Percentiles rank a stretch among this genome's conserved stretches.
These are phyloP conservation scores for Sciurus vulgaris DNA, from an alignment of 2,797 vertebrate genomes.

Conservation along the genomic window DNA sequence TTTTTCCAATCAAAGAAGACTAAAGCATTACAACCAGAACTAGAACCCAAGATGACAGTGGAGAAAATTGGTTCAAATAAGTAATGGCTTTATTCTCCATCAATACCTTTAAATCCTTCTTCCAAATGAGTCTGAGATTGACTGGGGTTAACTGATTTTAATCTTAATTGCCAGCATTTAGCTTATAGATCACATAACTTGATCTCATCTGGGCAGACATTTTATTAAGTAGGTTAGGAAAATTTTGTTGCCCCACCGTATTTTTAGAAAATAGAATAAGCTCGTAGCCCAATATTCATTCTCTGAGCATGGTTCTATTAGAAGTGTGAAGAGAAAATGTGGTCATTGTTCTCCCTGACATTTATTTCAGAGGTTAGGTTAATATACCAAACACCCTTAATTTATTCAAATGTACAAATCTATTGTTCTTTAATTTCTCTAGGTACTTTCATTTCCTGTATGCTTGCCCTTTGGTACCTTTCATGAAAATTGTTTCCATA, in stretches of 20 bases:
- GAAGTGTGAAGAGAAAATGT: slow-evolving; percentile 39
- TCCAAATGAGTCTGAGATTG: slow-evolving; percentile 37
- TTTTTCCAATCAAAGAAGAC: background rate
- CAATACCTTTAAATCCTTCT: slow-evolving; percentile 2
- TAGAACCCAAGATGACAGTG: background rate
- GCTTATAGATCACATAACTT: slow-evolving; percentile 44
- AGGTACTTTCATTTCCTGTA: background rate
- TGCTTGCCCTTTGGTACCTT: background rate
- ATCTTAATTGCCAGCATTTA: slow-evolving; percentile 29
- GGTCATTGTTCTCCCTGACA: slow-evolving; percentile 24
- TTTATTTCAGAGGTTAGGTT: slow-evolving; percentile 11
- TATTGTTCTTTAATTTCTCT: slow-evolving; percentile 48
- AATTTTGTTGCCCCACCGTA: background rate
- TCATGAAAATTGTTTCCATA: slow-evolving; percentile 48
- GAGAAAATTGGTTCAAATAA: slow-evolving; percentile 34
- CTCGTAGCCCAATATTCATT: background rate
- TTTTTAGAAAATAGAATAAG: slow-evolving; percentile 34
- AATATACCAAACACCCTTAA: slow-evolving; percentile 15
- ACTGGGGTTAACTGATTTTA: slow-evolving; percentile 54
- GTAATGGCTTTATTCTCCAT: slow-evolving; percentile 28
- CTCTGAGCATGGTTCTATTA: background rate
- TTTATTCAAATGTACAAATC: slow-evolving; percentile 30
- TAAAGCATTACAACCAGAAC: background rate
- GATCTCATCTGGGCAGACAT: slow-evolving; percentile 29
- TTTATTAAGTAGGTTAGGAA: slow-evolving; percentile 52